Evolutionary conservation across 2,797 vertebrate genomes (phyloP), one percentile per base, ranked within the genome.

Genomic region (Lycodopsis pacificus): DNA sequence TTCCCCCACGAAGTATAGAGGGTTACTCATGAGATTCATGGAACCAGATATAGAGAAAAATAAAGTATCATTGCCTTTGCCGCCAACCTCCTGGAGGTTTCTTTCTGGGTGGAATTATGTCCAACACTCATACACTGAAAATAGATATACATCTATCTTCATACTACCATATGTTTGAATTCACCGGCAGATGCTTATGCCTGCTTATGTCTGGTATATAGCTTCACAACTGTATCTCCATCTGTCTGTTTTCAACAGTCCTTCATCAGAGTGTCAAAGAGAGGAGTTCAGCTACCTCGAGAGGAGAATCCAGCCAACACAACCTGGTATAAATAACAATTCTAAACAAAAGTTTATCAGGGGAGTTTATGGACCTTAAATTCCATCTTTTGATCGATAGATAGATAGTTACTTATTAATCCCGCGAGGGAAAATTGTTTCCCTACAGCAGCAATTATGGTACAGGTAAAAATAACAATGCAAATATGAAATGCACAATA

Each of bases 241-340:
- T 67, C 15, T 56, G 15, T 75, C 53, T 49, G 46, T 86, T 46
- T 90, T 90, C 0, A 72, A 80, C 82, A 95, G 90, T 0, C 91
- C 95, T 0, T 95, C 97, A 6, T 96, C 97, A 40, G 96, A 98
- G 32, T 79, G 85, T 1, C 98, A 98, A 86, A 94, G 88, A 77
- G 84, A 73, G 0, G 86, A 96, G 72, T 97, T 97, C 79, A 89
- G 84, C 65, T 70, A 86, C 46, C 92, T 99, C 0, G 1, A 95
- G 20, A 94, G 89, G 15, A 95, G 96, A 72, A 93, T 98, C 65
- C 94, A 94, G 64, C 93, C 95, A 12, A 94, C 72, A 95, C 75
- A 94, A 93, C 25, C 93, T 94, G 89, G 93, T 94, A 85, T 75
- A 27, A 34, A 57, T 1, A 48, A 19, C 3, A 27, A 4, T 10